phyloP scores from a whole-genome alignment of 2,113 vertebrate genomes.

The Cyanoliseus patagonus region DNA sequence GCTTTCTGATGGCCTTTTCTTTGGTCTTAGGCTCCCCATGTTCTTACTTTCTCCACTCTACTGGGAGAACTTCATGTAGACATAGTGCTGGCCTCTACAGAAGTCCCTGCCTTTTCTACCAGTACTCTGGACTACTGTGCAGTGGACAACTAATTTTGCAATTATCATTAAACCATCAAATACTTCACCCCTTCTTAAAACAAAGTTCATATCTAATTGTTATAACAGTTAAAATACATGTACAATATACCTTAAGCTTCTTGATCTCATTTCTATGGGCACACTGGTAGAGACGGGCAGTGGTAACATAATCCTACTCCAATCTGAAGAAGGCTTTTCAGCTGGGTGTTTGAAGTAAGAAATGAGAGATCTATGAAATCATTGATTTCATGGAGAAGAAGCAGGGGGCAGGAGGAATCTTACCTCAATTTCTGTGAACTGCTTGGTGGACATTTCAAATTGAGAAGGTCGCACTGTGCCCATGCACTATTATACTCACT shows the following conservation, averaged over 20 bases:
- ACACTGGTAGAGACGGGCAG: neutral
- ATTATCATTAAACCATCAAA: neutral
- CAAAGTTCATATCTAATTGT: neutral
- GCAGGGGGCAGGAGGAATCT: accelerated
- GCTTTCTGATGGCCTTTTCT: neutral
- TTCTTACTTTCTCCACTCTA: neutral
- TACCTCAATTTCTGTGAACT: neutral
- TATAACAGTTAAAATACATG: neutral
- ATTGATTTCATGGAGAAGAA: neutral
- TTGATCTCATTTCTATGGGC: neutral
- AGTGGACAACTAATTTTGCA: neutral
- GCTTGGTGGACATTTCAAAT: neutral
- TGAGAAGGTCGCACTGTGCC: too few relatives aligned
- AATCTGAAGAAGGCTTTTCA: neutral
- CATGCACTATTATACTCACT: neutral
- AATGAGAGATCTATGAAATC: neutral
- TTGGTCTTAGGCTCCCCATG: neutral
- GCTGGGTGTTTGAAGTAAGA: neutral
- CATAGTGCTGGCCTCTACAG: neutral
- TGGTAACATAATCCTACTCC: neutral
- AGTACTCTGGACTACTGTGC: neutral
- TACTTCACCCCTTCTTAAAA: neutral
- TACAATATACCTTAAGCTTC: neutral
- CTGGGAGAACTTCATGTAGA: neutral
- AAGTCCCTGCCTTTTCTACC: neutral